Evolutionary conservation across 2,797 vertebrate genomes (phyloP).

Genomic region (Notamacropus eugenii): DNA sequence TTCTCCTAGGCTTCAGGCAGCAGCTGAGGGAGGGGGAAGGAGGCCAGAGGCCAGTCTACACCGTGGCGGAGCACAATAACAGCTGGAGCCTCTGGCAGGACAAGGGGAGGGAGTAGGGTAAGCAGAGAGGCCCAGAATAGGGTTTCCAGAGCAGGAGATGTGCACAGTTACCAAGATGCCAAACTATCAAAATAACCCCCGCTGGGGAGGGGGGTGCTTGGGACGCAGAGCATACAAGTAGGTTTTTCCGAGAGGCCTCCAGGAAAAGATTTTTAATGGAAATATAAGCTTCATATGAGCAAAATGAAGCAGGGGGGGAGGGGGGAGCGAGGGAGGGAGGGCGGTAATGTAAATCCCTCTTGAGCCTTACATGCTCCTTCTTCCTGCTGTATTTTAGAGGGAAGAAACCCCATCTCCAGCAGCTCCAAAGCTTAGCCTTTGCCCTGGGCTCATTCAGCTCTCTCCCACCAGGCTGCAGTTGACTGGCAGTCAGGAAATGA

Average conservation of each 20-base stretch:
- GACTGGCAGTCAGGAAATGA: conserved; percentile 74
- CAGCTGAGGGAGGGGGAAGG: background rate
- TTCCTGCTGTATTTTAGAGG: conserved; percentile 64
- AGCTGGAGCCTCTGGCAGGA: conserved; percentile 32
- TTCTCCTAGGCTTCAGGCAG: background rate
- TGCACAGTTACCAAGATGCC: conserved; percentile 36
- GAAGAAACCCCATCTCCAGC: conserved; percentile 67
- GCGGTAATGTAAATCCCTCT: conserved; percentile 67
- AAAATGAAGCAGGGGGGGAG: conserved; percentile 1
- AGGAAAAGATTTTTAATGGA: conserved; percentile 66
- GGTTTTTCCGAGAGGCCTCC: conserved; percentile 68
- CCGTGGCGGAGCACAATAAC: background rate
- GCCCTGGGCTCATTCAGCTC: conserved; percentile 58
- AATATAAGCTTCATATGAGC: conserved; percentile 66
- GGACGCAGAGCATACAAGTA: conserved; percentile 8
- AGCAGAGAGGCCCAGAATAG: conserved; percentile 47
- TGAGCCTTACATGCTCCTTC: conserved; percentile 58
- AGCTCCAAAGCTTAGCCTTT: conserved; percentile 45
- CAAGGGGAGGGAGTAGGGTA: conserved; percentile 26
- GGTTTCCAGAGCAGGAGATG: conserved; percentile 20
- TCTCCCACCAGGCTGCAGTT: conserved; percentile 65
- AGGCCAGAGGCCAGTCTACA: background rate
- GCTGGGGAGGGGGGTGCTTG: background rate
- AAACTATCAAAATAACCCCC: conserved; percentile 65
- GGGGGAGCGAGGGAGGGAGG: background rate